A percentile compares a stretch with the other conserved stretches of the same genome.
phyloP scores from a whole-genome alignment of 2,797 vertebrate species.

The Enteromius mattozi region DNA sequence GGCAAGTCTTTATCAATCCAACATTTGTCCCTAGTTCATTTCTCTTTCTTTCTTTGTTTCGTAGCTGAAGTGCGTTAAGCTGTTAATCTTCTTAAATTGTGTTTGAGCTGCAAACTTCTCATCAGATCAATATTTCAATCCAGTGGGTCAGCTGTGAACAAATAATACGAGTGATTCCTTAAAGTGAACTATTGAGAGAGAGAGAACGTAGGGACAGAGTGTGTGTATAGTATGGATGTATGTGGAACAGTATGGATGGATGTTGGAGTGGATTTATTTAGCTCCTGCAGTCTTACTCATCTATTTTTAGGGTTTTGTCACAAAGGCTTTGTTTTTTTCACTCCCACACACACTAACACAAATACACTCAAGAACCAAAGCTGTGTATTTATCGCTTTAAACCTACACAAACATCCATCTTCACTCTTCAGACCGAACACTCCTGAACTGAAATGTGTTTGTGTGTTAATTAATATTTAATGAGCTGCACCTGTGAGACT shows the following conservation, averaged over 20 bases:
- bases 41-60: not conserved
- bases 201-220: not conserved
- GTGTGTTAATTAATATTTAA: constrained; percentile 50
- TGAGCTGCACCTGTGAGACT: constrained; percentile 52
- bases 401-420: not conserved
- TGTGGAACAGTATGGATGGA: not conserved
- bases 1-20: not conserved
- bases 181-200: not conserved
- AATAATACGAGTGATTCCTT: not conserved
- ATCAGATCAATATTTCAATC: constrained; percentile 54
- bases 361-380: constrained; percentile 21
- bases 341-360: constrained; percentile 25
- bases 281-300: not conserved
- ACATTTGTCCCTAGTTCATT: not conserved
- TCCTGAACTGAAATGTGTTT: not conserved
- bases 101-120: constrained; percentile 18
- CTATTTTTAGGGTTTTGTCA: constrained; percentile 50
- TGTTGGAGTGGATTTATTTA: constrained; percentile 38
- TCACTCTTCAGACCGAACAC: not conserved
- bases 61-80: not conserved
- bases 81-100: constrained; percentile 30
- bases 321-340: constrained; percentile 45
- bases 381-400: not conserved
- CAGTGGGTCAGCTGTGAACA: not conserved
- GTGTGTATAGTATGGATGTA: not conserved